Evolutionary conservation across 2,797 vertebrate species (phyloP).

Genomic region (Sphaeramia orbicularis): DNA sequence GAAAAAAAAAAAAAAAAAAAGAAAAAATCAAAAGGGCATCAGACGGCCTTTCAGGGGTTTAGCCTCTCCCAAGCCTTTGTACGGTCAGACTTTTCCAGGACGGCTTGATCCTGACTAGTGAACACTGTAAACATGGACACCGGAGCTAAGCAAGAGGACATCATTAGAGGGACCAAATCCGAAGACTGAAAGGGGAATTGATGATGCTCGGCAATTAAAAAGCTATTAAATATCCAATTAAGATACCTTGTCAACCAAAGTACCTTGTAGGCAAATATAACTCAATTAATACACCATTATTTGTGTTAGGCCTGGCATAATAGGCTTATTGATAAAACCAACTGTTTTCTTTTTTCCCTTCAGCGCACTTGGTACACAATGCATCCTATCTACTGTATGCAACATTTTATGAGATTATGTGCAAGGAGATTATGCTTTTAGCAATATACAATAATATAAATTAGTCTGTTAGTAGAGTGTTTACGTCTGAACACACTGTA

Average conservation of each 20-base stretch:
- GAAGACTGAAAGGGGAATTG: conserved; percentile 43
- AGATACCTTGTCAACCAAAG: conserved; percentile 39
- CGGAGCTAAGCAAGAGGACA: conserved; percentile 9
- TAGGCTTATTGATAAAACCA: conserved; percentile 46
- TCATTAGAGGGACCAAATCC: conserved; percentile 28
- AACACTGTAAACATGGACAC: conserved; percentile 37
- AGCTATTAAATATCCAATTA: conserved; percentile 66
- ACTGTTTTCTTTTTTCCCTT: conserved; percentile 32
- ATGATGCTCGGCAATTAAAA: conserved; percentile 61
- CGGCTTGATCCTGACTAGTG: conserved; percentile 37
- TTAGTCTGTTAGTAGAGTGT: no score
- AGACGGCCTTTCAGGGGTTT: conserved; percentile 53
- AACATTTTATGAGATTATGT: no score
- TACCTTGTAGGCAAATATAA: conserved; percentile 56
- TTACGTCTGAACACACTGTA: no score
- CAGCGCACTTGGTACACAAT: conserved; percentile 1
- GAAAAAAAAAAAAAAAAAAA: not conserved
- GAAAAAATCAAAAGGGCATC: conserved; percentile 50
- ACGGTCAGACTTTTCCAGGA: conserved; percentile 47
- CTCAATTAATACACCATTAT: conserved; percentile 65
- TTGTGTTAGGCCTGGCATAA: conserved; percentile 47
- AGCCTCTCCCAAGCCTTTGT: conserved; percentile 40
- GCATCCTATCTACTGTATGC: not conserved
- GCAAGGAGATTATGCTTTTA: not conserved
- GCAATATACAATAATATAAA: not conserved